A percentile compares a stretch with the other conserved stretches of the same genome.
Conservation (phyloP, 2,888 invertebrate genomes). For the Pycnomerus fuliginosus region DNA sequence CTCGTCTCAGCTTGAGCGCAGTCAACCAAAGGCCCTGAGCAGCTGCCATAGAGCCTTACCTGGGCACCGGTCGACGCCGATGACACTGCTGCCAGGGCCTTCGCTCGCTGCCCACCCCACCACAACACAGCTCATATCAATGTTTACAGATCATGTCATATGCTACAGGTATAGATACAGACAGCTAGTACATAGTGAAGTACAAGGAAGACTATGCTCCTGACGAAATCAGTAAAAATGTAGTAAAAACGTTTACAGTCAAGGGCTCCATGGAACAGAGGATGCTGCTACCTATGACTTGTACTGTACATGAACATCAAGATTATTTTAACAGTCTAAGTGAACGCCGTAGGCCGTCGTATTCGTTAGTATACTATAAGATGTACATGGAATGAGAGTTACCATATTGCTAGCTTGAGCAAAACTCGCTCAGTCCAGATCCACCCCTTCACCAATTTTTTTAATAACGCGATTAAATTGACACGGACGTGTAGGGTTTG, state of each 20-base stretch:
- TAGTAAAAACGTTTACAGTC: conserved; percentile 31
- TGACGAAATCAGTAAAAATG: conserved; percentile 35
- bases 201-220: conserved; percentile 34
- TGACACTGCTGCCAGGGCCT: conserved; percentile 47
- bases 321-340: conserved; percentile 36
- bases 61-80: conserved; percentile 43
- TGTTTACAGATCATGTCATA: conserved; percentile 34
- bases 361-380: conserved; percentile 38
- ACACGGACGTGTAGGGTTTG: conserved; percentile 48
- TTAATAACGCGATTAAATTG: conserved; percentile 44
- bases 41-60: conserved; percentile 52
- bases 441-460: conserved; percentile 39
- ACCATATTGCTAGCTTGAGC: conserved; percentile 46
- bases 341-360: conserved; percentile 38
- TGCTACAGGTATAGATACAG: conserved; percentile 36
- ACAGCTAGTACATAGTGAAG: conserved; percentile 37
- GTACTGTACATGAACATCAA: conserved; percentile 43
- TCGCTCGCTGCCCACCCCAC: conserved; percentile 45
- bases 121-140: conserved; percentile 42
- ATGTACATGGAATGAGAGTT: conserved; percentile 34
- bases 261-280: conserved; percentile 24
- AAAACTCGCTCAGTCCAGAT: conserved; percentile 35
- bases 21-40: conserved; percentile 54
- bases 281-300: conserved; percentile 22
- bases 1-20: conserved; percentile 48